Conservation (phyloP, 64 coral and sea anemone species). For the Trachythela sp. region DNA sequence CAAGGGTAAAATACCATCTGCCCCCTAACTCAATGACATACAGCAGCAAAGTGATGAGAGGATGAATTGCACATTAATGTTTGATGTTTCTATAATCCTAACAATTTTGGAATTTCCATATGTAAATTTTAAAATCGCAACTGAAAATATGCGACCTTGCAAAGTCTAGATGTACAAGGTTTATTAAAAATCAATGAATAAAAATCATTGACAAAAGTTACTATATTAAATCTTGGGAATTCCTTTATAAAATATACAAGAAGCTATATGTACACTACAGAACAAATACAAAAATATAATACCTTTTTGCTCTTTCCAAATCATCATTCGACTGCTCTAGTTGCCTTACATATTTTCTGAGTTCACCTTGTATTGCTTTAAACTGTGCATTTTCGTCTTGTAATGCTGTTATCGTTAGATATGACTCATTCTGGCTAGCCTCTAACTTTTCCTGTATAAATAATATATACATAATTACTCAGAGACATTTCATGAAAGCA, state of each 20-base stretch:
- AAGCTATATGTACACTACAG: too few relatives aligned
- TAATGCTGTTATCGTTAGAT: constrained; percentile 88
- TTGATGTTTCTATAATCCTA: neutral
- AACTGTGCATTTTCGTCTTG: constrained; percentile 95
- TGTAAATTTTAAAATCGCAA: neutral
- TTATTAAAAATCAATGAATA: too few relatives aligned
- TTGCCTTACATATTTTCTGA: constrained; percentile 96
- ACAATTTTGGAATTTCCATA: neutral
- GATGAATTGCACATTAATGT: too few relatives aligned
- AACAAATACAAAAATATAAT: too few relatives aligned
- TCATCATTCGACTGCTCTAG: constrained; percentile 97
- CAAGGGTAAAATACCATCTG: too few relatives aligned
- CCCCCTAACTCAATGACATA: too few relatives aligned
- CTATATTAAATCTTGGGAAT: too few relatives aligned
- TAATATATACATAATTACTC: neutral
- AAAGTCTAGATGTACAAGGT: too few relatives aligned
- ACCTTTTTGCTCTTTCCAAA: constrained; percentile 99
- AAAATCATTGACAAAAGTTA: too few relatives aligned
- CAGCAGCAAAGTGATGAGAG: too few relatives aligned
- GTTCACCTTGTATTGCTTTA: constrained; percentile 87
- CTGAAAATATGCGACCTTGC: too few relatives aligned
- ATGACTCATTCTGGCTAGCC: constrained; percentile 92
- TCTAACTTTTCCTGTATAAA: constrained; percentile 84
- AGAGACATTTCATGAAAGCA: neutral
- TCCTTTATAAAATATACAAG: too few relatives aligned